These are phyloP conservation scores for Xanthorhoe spadicearia DNA, from an alignment of 2,888 invertebrate genomes.

Conservation along the genomic window DNA sequence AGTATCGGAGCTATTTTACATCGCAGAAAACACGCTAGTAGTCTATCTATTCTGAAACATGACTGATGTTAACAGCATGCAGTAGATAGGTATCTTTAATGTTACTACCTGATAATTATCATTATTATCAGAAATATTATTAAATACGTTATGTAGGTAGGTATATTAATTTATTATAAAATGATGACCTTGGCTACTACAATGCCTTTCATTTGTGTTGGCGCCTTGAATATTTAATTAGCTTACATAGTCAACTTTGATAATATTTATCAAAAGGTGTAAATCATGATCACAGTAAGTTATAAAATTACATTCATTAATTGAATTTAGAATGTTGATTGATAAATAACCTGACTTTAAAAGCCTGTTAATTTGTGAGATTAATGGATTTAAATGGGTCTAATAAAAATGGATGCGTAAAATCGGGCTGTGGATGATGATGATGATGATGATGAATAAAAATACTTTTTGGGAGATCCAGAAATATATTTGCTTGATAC, in stretches of 20 bases:
- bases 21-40: neutral
- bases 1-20: neutral
- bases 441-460: too few species aligned
- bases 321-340: too few species aligned
- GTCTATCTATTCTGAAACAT: neutral
- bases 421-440: too few species aligned
- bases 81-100: neutral
- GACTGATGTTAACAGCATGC: neutral
- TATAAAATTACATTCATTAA: too few species aligned
- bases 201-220: neutral
- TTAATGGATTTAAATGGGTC: neutral
- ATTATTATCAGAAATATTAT: neutral
- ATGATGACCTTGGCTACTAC: neutral
- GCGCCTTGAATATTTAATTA: neutral
- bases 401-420: too few species aligned
- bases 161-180: neutral
- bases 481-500: slow-evolving; percentile 2
- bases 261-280: neutral
- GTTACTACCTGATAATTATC: neutral
- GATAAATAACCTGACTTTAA: too few species aligned
- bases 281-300: too few species aligned
- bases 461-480: neutral
- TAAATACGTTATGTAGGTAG: neutral
- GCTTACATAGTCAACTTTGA: neutral
- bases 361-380: neutral